phyloP scores from a whole-genome alignment of 2,113 vertebrate genomes.

The Puffinus mauretanicus region DNA sequence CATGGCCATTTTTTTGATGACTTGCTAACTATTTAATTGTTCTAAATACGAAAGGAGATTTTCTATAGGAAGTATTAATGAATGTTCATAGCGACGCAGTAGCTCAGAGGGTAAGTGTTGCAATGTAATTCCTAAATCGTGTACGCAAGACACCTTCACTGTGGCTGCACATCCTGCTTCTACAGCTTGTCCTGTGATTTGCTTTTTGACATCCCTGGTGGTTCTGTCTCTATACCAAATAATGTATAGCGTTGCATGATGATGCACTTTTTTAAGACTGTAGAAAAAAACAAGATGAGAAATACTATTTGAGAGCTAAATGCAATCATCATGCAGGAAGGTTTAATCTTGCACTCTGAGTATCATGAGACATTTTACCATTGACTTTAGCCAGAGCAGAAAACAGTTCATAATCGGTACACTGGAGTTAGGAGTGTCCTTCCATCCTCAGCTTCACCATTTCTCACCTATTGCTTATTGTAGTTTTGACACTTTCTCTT shows the following conservation, averaged over 20 bases:
- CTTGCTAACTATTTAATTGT: background rate
- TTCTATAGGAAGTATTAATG: background rate
- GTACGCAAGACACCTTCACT: fast-evolving
- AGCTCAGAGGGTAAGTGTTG: background rate
- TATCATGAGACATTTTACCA: background rate
- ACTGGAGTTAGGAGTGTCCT: background rate
- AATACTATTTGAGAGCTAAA: background rate
- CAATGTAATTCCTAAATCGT: background rate
- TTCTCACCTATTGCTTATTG: background rate
- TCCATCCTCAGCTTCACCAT: background rate
- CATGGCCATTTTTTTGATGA: background rate
- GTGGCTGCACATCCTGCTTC: background rate
- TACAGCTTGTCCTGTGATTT: background rate
- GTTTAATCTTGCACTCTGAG: background rate
- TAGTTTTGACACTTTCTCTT: background rate
- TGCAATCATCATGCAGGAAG: no score
- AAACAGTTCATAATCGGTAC: background rate
- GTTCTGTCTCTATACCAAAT: background rate
- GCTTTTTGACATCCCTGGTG: background rate
- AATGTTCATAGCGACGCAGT: background rate
- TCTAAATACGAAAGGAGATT: background rate
- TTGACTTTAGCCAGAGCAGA: background rate
- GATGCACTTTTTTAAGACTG: background rate
- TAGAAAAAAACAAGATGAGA: background rate
- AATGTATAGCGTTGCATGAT: background rate